phyloP scores from a whole-genome alignment of 2,113 vertebrate genomes.

The Triplophysa siluroides region DNA sequence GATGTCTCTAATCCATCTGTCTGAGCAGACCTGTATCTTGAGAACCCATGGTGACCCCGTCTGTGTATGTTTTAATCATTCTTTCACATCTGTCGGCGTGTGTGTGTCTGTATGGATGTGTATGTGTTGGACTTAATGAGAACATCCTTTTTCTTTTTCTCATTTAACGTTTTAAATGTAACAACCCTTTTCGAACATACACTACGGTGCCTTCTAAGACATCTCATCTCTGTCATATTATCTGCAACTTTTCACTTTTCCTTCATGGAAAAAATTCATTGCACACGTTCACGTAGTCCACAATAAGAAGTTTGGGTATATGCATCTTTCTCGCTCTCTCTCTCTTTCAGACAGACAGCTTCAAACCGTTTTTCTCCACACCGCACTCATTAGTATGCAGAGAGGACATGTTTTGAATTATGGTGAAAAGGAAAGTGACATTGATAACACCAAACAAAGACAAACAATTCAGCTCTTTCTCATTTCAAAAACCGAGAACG shows the following conservation, averaged over 20 bases:
- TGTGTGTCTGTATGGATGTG: background rate
- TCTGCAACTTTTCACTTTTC: too few species aligned
- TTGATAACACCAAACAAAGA: constrained; percentile 67
- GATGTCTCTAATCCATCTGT: constrained; percentile 21
- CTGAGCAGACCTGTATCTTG: constrained; percentile 18
- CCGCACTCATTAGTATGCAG: constrained; percentile 58
- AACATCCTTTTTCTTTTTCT: constrained; percentile 8
- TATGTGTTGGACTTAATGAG: background rate
- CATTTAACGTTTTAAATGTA: background rate
- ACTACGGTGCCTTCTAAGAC: too few species aligned
- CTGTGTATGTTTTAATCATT: background rate
- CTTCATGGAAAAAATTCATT: too few species aligned
- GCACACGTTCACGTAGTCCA: background rate
- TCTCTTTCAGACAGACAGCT: constrained; percentile 26
- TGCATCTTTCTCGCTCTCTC: background rate
- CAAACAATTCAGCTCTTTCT: constrained; percentile 61
- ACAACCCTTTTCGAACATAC: background rate
- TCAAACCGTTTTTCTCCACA: constrained; percentile 35
- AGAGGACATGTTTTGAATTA: constrained; percentile 51
- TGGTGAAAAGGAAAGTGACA: constrained; percentile 55
- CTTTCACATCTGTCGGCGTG: background rate
- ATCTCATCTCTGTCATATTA: too few species aligned
- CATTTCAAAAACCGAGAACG: constrained; percentile 37
- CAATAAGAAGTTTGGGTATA: background rate
- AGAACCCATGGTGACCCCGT: constrained; percentile 16